These are phyloP conservation scores for Calonectris borealis DNA, from an alignment of 2,113 vertebrate species.

Conservation along the genomic window DNA sequence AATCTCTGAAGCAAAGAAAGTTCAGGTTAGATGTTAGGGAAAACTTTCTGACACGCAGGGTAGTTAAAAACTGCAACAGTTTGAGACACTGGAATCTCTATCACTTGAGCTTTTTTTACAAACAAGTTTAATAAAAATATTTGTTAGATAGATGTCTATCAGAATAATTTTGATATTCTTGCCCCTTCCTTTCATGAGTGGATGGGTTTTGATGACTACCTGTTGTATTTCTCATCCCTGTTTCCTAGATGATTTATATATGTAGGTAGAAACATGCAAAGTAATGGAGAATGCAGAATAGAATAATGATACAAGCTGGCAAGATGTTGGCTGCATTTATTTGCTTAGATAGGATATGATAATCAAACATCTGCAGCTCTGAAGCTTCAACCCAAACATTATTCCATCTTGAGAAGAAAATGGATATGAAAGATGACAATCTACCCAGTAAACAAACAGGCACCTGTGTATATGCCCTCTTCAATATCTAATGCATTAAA, in stretches of 20 bases:
- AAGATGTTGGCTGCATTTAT: background rate
- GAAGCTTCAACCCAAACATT: background rate
- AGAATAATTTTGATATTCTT: background rate
- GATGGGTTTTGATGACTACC: background rate
- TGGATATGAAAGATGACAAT: background rate
- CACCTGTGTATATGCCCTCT: background rate
- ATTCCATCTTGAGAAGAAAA: background rate
- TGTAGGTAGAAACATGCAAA: background rate
- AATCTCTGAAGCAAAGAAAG: background rate
- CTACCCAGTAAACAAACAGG: background rate
- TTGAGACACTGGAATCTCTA: background rate
- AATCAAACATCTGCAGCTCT: slow-evolving; percentile 14
- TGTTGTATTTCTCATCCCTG: background rate
- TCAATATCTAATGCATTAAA: background rate
- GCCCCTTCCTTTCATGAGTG: background rate
- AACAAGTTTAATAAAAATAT: background rate
- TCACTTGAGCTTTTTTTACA: background rate
- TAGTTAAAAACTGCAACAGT: background rate
- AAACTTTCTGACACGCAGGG: background rate
- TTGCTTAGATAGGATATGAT: background rate
- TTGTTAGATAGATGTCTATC: background rate
- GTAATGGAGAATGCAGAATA: background rate
- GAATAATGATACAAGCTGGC: background rate
- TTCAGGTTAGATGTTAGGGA: background rate
- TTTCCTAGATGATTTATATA: background rate